A percentile compares a stretch with the other conserved stretches of the same genome.
Evolutionary conservation across 2,113 vertebrate species (phyloP).

Genomic region (Gyps fulvus): DNA sequence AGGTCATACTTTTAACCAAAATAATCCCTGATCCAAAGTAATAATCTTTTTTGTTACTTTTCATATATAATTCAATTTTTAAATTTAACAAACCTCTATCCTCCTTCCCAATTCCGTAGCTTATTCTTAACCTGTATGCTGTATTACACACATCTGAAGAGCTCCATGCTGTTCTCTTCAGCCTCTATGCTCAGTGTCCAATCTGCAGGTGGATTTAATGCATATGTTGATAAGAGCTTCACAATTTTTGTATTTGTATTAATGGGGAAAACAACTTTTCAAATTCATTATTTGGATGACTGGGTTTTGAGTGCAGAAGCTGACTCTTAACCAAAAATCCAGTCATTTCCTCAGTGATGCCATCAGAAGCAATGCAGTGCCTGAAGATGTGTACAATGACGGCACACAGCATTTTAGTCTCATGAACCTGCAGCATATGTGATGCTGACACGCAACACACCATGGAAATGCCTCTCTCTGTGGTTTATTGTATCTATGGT

Average conservation of each 20-base stretch:
- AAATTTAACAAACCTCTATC: neutral
- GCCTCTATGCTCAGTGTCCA: neutral
- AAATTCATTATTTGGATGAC: neutral
- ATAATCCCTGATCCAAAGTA: neutral
- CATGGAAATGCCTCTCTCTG: neutral
- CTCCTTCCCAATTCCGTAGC: fast-evolving
- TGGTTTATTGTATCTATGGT: fast-evolving
- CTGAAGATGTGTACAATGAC: neutral
- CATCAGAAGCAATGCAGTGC: neutral
- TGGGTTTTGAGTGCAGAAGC: neutral
- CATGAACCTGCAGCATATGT: neutral
- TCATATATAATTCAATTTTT: neutral
- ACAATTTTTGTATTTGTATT: neutral
- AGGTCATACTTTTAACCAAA: neutral
- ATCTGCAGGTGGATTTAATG: neutral
- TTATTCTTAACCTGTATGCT: neutral
- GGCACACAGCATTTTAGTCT: neutral
- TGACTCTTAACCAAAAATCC: neutral
- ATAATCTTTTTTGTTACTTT: neutral
- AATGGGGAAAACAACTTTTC: neutral
- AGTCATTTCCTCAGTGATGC: neutral
- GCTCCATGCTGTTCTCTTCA: neutral
- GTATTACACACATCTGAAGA: neutral
- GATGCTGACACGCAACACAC: neutral
- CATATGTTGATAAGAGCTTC: neutral